Evolutionary conservation across 2,888 invertebrate genomes (phyloP).

Genomic region (Laothoe populi): DNA sequence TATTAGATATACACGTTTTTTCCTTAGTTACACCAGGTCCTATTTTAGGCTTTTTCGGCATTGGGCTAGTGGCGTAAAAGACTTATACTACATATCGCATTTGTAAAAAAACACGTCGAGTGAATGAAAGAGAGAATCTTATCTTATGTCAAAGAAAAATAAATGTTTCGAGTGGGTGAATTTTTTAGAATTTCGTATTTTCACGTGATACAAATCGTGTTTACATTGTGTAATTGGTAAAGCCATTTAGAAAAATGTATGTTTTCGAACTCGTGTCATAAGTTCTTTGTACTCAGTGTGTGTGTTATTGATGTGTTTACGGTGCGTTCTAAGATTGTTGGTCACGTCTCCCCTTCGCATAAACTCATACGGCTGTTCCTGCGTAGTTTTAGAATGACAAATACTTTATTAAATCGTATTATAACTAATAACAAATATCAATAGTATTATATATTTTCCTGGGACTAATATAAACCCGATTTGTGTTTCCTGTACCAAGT

Average conservation of each 20-base stretch:
- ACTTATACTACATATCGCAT: background rate
- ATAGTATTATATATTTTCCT: background rate
- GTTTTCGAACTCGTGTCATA: constrained; percentile 9
- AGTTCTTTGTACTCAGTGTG: constrained; percentile 37
- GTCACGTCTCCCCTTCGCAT: constrained; percentile 59
- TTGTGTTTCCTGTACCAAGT: background rate
- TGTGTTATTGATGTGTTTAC: constrained; percentile 71
- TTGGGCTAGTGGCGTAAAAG: too few relatives aligned
- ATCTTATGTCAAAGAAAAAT: constrained; percentile 16
- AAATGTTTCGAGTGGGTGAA: constrained; percentile 25
- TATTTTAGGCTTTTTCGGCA: too few relatives aligned
- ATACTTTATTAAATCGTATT: constrained; percentile 1
- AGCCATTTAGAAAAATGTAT: constrained; percentile 15
- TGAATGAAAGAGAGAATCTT: background rate
- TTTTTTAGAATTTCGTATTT: constrained; percentile 15
- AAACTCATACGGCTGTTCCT: constrained; percentile 34
- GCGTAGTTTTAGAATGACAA: constrained; percentile 43
- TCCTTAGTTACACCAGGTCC: too few relatives aligned
- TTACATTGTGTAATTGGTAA: background rate
- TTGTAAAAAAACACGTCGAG: background rate
- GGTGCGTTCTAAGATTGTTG: constrained; percentile 65
- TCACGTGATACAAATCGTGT: constrained; percentile 3
- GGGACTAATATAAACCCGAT: background rate
- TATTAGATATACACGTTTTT: background rate
- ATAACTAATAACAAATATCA: background rate